Evolutionary conservation across 2,888 invertebrate species (phyloP), one percentile per base, ranked within the genome.

Genomic region (Busseola fusca): DNA sequence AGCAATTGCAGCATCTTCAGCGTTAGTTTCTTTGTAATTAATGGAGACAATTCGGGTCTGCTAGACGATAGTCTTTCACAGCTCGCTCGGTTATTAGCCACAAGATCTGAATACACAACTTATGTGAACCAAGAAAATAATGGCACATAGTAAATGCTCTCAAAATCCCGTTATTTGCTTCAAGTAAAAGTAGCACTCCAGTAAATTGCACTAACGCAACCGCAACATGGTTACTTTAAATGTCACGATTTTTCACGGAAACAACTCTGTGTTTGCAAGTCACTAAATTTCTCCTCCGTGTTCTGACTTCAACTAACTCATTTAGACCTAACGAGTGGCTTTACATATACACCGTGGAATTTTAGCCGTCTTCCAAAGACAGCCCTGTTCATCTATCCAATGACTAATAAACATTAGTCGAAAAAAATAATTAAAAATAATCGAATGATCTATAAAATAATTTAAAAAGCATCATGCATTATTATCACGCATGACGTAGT

Each of bases 181-280:
- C 30, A 37, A 65, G 40, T 40, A 48, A 65, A 72, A 37, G 21
- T 6, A 48, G 45, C 25, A 25, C 25, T 48, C 30, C 3, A 72
- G 76, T 76, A 40, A 75, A 76, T 59, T 59, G n/a, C 14, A 37
- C 69, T 40, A 60, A 74, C 34, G n/a, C 21, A 48, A 25, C 59
- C 37, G 9, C 58, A 76, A 54, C 14, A 25, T 40, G 14, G 14
- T 45, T 30, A 76, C 18, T 72, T 48, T 65, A 18, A 76, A 57
- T 14, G 25, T 67, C 56, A 72, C 76, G 67, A 67, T 57, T 76
- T 34, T 76, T 66, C 67, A 48, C 18, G 21, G 66, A 72, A 76
- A 76, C 40, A 2, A 48, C 37, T 73, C 1, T 52, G 3, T 71
- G 48, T 16, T 40, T 34, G 45, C 18, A 5, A 48, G 56, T 25